Percentiles rank a stretch among this genome's conserved stretches.
Conservation (phyloP, 2,113 vertebrate genomes). For the Oryzias javanicus region DNA sequence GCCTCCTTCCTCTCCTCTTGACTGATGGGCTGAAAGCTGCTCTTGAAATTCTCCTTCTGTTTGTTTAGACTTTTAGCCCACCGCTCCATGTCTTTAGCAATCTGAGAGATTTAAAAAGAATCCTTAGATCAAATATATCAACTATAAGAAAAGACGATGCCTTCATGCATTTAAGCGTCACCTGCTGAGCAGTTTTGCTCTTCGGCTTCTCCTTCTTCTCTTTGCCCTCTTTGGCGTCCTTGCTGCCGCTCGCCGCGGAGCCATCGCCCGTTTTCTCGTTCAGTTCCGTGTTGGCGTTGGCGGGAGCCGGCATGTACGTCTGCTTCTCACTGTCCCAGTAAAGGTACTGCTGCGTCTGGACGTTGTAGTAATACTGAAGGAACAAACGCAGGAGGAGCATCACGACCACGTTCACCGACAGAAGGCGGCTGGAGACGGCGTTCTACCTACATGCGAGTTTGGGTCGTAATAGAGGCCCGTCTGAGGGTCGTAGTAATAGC, state of each 20-base stretch:
- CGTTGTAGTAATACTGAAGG: slow-evolving; percentile 95
- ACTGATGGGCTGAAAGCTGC: slow-evolving; percentile 92
- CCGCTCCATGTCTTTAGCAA: slow-evolving; percentile 99
- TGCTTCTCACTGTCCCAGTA: slow-evolving; percentile 98
- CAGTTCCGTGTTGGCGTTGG: slow-evolving; percentile 26
- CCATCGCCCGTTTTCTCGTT: slow-evolving; percentile 19
- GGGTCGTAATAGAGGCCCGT: slow-evolving; percentile 96
- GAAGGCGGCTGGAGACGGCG: neutral
- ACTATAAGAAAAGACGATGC: neutral
- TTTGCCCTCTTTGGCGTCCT: slow-evolving; percentile 78
- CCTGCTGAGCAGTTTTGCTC: slow-evolving; percentile 98
- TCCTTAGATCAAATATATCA: neutral
- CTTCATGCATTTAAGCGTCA: slow-evolving; percentile 33
- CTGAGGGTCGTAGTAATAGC: slow-evolving; percentile 95
- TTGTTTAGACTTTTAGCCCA: slow-evolving; percentile 99
- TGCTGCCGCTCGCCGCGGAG: slow-evolving; percentile 28
- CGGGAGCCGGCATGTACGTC: slow-evolving; percentile 85
- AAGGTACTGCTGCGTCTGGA: slow-evolving; percentile 95
- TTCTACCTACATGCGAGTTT: slow-evolving; percentile 87
- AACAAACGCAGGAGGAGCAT: neutral
- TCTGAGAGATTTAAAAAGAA: slow-evolving; percentile 72
- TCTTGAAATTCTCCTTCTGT: slow-evolving; percentile 97
- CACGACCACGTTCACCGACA: neutral
- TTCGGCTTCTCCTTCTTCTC: slow-evolving; percentile 99
- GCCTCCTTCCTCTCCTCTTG: slow-evolving; percentile 93